phyloP scores from a whole-genome alignment of 1,140 invertebrate species.

The Bactericera cockerelli region DNA sequence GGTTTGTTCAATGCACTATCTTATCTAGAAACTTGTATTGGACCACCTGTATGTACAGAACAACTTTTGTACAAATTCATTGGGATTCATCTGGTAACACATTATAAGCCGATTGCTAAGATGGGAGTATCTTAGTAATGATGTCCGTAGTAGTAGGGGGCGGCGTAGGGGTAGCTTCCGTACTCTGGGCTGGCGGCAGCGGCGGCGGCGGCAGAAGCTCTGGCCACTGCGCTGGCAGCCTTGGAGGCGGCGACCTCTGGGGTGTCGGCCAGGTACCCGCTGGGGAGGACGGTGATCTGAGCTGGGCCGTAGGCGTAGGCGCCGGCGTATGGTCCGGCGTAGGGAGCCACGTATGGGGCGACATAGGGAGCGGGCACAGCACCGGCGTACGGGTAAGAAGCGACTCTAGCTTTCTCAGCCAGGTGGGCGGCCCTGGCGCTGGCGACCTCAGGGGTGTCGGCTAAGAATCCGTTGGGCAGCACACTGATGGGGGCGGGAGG shows the following conservation, averaged over 20 bases:
- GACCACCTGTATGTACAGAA: too few species aligned
- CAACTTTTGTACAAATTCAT: too few species aligned
- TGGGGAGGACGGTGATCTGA: slow-evolving; percentile 29
- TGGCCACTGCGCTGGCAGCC: slow-evolving; percentile 24
- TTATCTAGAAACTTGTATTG: too few species aligned
- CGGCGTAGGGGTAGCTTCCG: slow-evolving; percentile 5
- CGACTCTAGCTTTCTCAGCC: slow-evolving; percentile 13
- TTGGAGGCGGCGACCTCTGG: slow-evolving; percentile 34
- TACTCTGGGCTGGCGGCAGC: slow-evolving; percentile 9
- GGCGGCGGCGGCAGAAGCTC: slow-evolving; percentile 24
- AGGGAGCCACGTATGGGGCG: slow-evolving; percentile 22
- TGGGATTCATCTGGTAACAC: neutral
- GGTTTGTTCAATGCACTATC: too few species aligned
- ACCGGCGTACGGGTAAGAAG: slow-evolving; percentile 10
- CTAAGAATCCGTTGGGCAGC: slow-evolving; percentile 15
- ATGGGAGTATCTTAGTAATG: slow-evolving; percentile 1
- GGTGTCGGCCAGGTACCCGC: slow-evolving; percentile 38
- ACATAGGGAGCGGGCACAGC: slow-evolving; percentile 20
- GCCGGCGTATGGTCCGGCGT: neutral
- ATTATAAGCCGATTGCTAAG: too few species aligned
- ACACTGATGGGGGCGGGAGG: slow-evolving; percentile 14
- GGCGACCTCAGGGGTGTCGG: slow-evolving; percentile 13
- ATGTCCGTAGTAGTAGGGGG: neutral
- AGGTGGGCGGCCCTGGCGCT: slow-evolving; percentile 21
- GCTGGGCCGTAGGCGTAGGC: slow-evolving; percentile 2